Percentiles rank a stretch among this genome's conserved stretches.
phyloP scores from a whole-genome alignment of 2,113 vertebrate genomes.

The Collichthys lucidus region DNA sequence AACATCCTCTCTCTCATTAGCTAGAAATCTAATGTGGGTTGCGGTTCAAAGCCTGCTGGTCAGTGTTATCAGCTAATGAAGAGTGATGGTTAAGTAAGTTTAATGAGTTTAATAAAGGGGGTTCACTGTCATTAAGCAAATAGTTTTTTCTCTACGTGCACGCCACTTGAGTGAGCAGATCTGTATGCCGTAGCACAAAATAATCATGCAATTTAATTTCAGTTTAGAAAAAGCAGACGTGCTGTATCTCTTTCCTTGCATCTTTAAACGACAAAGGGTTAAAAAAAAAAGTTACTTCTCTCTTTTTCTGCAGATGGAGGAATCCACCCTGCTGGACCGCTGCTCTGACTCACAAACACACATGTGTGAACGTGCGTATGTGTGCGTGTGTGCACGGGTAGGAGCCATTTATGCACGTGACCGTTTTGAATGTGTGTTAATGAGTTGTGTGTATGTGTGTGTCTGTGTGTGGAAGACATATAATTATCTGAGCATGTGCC shows the following conservation, averaged over 20 bases:
- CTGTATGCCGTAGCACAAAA: background rate
- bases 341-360: constrained; percentile 54
- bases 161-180: background rate
- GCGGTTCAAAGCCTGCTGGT: too few relatives aligned
- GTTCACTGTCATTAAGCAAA: too few relatives aligned
- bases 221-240: background rate
- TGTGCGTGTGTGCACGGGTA: background rate
- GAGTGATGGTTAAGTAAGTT: too few relatives aligned
- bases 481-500: constrained; percentile 78
- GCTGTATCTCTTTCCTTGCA: background rate
- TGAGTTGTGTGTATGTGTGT: constrained; percentile 42
- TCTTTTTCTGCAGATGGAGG: constrained; percentile 60
- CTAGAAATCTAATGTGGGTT: too few relatives aligned
- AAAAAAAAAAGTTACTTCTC: constrained; percentile 48
- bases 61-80: too few relatives aligned
- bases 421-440: constrained; percentile 38
- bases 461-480: constrained; percentile 51
- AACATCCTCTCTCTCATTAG: too few relatives aligned
- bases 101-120: too few relatives aligned
- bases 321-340: constrained; percentile 62
- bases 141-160: too few relatives aligned
- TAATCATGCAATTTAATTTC: too few relatives aligned
- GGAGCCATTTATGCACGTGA: constrained; percentile 2
- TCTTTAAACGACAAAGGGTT: constrained; percentile 50
- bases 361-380: background rate